A percentile compares a stretch with the other conserved stretches of the same genome.
These are phyloP conservation scores for Mimachlamys varia DNA, from an alignment of 2,888 invertebrate genomes.

Conservation along the genomic window DNA sequence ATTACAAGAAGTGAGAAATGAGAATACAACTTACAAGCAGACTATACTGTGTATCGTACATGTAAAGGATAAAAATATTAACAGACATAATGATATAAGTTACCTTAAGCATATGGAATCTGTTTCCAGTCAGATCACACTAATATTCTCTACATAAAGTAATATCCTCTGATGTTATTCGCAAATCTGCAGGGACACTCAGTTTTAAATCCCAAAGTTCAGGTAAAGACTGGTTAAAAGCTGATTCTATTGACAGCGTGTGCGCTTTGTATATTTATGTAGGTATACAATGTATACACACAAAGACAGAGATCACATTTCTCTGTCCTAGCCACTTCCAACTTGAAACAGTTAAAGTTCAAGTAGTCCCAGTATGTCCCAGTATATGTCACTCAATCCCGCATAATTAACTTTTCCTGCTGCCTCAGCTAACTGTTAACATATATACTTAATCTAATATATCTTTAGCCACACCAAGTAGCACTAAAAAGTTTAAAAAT, in stretches of 20 bases:
- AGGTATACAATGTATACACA: constrained; percentile 14
- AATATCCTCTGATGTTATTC: background rate
- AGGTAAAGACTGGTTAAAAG: background rate
- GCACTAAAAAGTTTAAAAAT: background rate
- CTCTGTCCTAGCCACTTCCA: constrained; percentile 21
- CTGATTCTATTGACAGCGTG: constrained; percentile 7
- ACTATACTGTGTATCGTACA: background rate
- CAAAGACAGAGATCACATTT: background rate
- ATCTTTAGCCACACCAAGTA: background rate
- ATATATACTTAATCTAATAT: background rate
- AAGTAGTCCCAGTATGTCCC: background rate
- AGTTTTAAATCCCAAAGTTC: background rate
- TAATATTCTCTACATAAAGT: background rate
- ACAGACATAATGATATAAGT: too few species aligned
- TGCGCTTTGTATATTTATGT: constrained; percentile 5
- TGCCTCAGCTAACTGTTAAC: background rate
- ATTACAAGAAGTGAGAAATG: background rate
- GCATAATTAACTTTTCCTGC: constrained; percentile 24
- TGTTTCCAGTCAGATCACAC: background rate
- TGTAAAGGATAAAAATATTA: too few species aligned
- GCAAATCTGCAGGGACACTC: background rate
- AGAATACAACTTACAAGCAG: background rate
- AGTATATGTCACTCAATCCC: constrained; percentile 7
- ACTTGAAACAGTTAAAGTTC: constrained; percentile 36
- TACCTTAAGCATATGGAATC: too few species aligned